Percentiles rank a stretch among this genome's conserved stretches.
Conservation (phyloP, 1,140 invertebrate species). For the Temnothorax nylanderi region DNA sequence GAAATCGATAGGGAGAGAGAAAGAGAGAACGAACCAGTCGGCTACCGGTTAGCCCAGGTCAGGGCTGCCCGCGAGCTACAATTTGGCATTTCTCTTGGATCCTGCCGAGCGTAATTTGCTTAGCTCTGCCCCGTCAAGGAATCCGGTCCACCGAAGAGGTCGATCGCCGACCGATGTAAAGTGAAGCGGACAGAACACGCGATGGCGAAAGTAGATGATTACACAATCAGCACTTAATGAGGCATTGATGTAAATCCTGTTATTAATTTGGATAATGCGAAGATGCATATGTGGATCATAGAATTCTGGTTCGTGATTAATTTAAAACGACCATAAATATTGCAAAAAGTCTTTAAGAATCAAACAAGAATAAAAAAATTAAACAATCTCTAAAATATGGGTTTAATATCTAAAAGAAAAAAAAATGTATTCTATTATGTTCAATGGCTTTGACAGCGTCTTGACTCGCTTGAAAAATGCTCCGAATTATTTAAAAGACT, state of each 20-base stretch:
- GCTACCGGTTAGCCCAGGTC: slow-evolving; percentile 75
- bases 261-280: slow-evolving; percentile 18
- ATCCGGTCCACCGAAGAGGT: slow-evolving; percentile 42
- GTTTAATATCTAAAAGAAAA: neutral
- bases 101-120: slow-evolving; percentile 58
- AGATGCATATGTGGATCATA: neutral
- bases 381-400: neutral
- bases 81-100: slow-evolving; percentile 67
- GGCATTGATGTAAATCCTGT: slow-evolving; percentile 61
- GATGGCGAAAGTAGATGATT: slow-evolving; percentile 80
- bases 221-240: slow-evolving; percentile 81
- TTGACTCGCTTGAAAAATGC: neutral
- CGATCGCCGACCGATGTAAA: slow-evolving; percentile 14
- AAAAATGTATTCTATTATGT: neutral
- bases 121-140: slow-evolving; percentile 32
- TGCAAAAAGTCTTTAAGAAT: neutral
- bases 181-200: slow-evolving; percentile 63
- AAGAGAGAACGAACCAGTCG: slow-evolving; percentile 41
- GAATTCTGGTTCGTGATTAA: slow-evolving; percentile 15
- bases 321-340: neutral
- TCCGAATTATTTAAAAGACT: neutral
- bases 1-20: slow-evolving; percentile 2
- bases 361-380: neutral
- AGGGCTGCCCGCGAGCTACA: slow-evolving; percentile 68
- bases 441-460: neutral